These are phyloP conservation scores for Isurus oxyrinchus DNA, from an alignment of 2,113 vertebrate genomes.

Conservation along the genomic window DNA sequence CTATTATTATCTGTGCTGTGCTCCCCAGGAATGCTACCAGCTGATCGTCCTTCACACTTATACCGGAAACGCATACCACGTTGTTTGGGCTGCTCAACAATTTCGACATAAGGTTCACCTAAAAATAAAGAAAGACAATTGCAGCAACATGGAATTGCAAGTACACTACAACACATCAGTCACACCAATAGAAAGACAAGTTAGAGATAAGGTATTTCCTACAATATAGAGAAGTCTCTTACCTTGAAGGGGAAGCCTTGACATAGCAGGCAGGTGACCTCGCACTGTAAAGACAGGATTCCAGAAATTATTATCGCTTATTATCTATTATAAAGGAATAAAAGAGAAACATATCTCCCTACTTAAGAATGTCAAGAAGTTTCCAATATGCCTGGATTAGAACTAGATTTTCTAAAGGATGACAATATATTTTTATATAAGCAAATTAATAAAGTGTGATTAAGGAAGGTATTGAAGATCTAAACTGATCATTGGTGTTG, in stretches of 20 bases:
- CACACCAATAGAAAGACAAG: not conserved
- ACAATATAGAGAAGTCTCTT: not conserved
- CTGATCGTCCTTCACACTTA: conserved; percentile 91
- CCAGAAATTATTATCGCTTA: not conserved
- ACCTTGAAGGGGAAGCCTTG: conserved; percentile 25
- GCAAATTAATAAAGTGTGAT: not conserved
- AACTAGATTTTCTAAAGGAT: not conserved
- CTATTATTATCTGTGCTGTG: conserved; percentile 87
- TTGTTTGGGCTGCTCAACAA: conserved; percentile 90
- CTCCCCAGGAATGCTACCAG: conserved; percentile 92
- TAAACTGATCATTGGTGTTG: not conserved
- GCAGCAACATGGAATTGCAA: not conserved
- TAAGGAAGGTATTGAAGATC: not conserved
- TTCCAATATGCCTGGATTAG: not conserved
- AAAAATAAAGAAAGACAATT: conserved; percentile 35
- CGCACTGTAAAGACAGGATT: conserved; percentile 10
- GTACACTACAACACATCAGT: not conserved
- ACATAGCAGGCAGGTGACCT: conserved; percentile 11
- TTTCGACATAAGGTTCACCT: conserved; percentile 75
- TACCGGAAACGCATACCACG: conserved; percentile 97
- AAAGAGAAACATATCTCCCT: not conserved
- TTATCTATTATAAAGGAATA: not conserved
- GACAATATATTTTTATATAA: not conserved
- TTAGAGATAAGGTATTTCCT: not conserved
- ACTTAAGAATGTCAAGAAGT: not conserved